These are phyloP conservation scores for Raja brachyura DNA, from an alignment of 2,113 vertebrate species.

Conservation along the genomic window DNA sequence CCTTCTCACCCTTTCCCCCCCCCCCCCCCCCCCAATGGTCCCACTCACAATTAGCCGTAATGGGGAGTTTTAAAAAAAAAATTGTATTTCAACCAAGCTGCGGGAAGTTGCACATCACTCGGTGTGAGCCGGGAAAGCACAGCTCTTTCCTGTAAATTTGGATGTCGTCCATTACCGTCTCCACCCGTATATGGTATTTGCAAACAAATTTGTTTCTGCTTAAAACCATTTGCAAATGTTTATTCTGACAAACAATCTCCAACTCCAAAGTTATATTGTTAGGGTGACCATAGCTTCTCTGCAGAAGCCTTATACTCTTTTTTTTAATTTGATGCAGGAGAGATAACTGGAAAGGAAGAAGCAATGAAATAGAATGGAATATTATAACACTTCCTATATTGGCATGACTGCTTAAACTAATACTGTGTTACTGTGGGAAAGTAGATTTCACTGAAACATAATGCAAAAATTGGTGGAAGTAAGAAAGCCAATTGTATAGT, in stretches of 20 bases:
- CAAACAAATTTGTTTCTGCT: slow-evolving; percentile 23
- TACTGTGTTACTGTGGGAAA: not conserved
- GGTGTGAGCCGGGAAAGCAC: not conserved
- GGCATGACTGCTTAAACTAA: not conserved
- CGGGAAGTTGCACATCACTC: not conserved
- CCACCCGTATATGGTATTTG: not conserved
- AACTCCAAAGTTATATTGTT: not conserved
- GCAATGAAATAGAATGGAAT: not conserved
- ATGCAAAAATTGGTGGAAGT: not conserved
- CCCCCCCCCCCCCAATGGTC: not conserved
- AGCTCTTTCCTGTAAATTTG: not conserved
- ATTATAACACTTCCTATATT: not conserved
- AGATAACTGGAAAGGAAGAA: not conserved
- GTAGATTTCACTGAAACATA: not conserved
- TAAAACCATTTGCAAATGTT: not conserved
- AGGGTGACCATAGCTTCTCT: not conserved
- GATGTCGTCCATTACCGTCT: not conserved
- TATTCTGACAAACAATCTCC: not conserved
- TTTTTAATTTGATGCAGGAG: not conserved
- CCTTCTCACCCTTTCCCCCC: not conserved
- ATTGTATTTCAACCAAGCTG: slow-evolving; percentile 5
- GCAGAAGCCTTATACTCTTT: not conserved
- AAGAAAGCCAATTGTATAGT: not conserved
- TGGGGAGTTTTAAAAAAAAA: too few relatives aligned
- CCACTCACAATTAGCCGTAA: not conserved